Conservation (phyloP, 2,113 vertebrate species). For the Trichomycterus rosablanca region DNA sequence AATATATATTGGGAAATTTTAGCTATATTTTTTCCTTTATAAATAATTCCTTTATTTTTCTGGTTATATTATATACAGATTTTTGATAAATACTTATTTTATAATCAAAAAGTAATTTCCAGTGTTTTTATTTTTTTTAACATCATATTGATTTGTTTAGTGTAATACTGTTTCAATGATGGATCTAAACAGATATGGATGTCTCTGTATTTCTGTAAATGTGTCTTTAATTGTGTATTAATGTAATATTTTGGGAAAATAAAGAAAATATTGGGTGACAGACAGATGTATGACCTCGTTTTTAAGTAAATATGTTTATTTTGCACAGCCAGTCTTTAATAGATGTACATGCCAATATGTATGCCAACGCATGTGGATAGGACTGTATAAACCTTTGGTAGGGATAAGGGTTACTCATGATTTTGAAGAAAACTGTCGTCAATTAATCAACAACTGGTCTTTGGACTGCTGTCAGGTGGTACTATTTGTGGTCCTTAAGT, state of each 20-base stretch:
- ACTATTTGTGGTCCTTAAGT: no score
- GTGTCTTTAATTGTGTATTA: conserved; percentile 41
- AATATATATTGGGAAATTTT: conserved; percentile 28
- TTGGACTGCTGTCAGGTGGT: no score
- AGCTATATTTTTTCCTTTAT: conserved; percentile 41
- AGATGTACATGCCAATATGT: no score
- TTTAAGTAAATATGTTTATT: no score
- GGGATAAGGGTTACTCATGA: no score
- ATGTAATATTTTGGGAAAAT: conserved; percentile 54
- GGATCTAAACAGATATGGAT: conserved; percentile 45
- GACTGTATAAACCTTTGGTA: no score
- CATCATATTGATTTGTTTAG: conserved; percentile 37
- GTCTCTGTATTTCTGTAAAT: conserved; percentile 51
- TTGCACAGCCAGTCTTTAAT: no score
- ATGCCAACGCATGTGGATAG: no score
- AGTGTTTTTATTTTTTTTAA: conserved; percentile 41
- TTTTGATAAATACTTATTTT: conserved; percentile 39
- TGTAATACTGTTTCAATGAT: conserved; percentile 45
- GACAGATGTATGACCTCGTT: conserved; percentile 2
- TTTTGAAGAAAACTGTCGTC: no score
- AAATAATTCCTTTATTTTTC: conserved; percentile 53
- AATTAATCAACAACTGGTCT: no score
- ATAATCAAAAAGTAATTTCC: conserved; percentile 33
- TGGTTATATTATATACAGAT: conserved; percentile 40
- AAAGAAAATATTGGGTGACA: conserved; percentile 46